These are phyloP conservation scores for Phaethornis superciliosus DNA, from an alignment of 2,113 vertebrate genomes.

Conservation along the genomic window DNA sequence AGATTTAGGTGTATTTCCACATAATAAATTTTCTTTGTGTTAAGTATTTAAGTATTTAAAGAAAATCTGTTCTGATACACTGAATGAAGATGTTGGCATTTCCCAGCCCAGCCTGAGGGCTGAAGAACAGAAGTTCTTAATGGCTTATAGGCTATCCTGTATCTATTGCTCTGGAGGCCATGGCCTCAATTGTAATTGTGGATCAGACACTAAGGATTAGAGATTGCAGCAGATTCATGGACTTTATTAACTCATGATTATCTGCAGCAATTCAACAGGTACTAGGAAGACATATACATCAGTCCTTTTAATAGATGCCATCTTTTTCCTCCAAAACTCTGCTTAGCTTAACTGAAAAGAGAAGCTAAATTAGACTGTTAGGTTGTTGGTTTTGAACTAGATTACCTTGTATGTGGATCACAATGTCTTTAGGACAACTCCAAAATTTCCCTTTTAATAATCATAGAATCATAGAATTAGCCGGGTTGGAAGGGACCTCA, in stretches of 20 bases:
- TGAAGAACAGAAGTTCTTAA: background rate
- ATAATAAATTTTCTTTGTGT: background rate
- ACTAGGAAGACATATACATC: background rate
- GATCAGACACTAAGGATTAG: background rate
- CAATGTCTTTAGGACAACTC: background rate
- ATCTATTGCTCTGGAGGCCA: background rate
- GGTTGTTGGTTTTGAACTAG: background rate
- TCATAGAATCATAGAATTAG: too few relatives aligned
- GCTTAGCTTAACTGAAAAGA: background rate
- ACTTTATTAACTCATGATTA: background rate
- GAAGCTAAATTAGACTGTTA: background rate
- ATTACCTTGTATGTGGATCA: background rate
- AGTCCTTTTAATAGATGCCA: background rate
- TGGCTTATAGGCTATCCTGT: background rate
- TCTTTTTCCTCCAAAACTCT: background rate
- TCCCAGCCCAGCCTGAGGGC: background rate
- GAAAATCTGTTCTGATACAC: background rate
- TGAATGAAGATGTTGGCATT: conserved; percentile 17
- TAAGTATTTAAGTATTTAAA: background rate
- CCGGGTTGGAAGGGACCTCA: too few relatives aligned
- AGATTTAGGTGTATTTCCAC: conserved; percentile 8
- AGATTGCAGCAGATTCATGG: conserved; percentile 23
- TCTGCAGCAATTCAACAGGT: background rate
- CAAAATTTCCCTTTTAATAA: background rate
- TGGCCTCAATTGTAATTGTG: background rate